Percentiles rank a stretch among this genome's conserved stretches.
Evolutionary conservation across 1,140 invertebrate species (phyloP).

Genomic region (Yoshiicerus persimilis): DNA sequence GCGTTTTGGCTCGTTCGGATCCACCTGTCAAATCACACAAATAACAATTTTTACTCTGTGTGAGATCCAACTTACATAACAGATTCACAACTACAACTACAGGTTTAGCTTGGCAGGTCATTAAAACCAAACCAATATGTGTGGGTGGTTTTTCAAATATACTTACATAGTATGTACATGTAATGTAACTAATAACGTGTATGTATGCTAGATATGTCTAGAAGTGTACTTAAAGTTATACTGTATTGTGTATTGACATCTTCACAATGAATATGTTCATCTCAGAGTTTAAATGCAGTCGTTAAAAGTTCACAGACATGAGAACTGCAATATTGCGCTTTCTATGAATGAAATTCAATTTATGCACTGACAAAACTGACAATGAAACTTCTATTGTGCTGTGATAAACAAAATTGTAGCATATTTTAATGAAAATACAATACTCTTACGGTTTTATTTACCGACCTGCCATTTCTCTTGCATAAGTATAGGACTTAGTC

Average conservation of each 20-base stretch:
- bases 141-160: background rate
- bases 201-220: too few relatives aligned
- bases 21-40: slow-evolving; percentile 60
- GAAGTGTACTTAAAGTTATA: too few relatives aligned
- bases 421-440: too few relatives aligned
- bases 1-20: slow-evolving; percentile 83
- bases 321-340: too few relatives aligned
- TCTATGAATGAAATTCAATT: background rate
- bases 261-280: background rate
- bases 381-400: background rate
- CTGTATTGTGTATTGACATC: background rate
- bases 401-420: background rate
- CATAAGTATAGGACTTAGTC: background rate
- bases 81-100: too few relatives aligned
- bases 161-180: background rate
- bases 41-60: background rate
- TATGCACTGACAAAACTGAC: background rate
- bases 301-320: background rate
- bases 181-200: too few relatives aligned
- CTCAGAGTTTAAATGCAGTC: background rate
- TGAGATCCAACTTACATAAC: background rate
- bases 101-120: background rate
- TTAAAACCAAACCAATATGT: background rate
- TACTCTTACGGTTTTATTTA: background rate
- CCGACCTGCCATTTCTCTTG: background rate